A percentile compares a stretch with the other conserved stretches of the same genome.
Conservation (phyloP, 2,888 invertebrate genomes). For the Dryocosmus kuriphilus region DNA sequence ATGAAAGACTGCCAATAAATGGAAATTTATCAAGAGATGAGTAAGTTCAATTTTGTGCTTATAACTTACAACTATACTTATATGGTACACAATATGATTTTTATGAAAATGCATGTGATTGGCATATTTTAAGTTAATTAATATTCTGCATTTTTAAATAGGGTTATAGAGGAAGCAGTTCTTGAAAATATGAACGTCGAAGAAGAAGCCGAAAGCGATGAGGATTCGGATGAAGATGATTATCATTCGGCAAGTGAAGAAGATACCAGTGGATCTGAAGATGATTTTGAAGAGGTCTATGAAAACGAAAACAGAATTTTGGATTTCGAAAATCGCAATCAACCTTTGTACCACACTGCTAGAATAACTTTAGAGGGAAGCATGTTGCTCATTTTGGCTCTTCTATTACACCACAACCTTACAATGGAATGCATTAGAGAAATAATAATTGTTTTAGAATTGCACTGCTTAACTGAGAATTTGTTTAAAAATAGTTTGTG, state of each 20-base stretch:
- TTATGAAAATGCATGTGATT: too few species aligned
- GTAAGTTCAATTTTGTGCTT: too few species aligned
- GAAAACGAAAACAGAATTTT: neutral
- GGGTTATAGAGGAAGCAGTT: neutral
- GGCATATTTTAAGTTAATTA: neutral
- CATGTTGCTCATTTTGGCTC: conserved; percentile 12
- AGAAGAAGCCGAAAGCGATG: neutral
- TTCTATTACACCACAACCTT: conserved; percentile 6
- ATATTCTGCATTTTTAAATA: neutral
- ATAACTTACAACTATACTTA: too few species aligned
- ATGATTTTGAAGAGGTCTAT: neutral
- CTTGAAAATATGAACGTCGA: neutral
- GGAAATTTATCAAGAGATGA: too few species aligned
- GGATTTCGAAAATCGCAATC: neutral
- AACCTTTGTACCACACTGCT: conserved; percentile 8
- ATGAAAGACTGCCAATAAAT: too few species aligned
- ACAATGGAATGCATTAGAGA: conserved; percentile 21
- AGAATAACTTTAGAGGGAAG: neutral
- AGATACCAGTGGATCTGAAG: neutral
- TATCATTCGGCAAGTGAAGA: neutral
- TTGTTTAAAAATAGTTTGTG: conserved; percentile 35
- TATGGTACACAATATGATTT: too few species aligned
- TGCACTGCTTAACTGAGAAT: conserved; percentile 33
- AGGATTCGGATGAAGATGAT: neutral
- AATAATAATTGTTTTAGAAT: conserved; percentile 1